Evolutionary conservation across 2,888 invertebrate species (phyloP).

Genomic region (Dynastes maya): DNA sequence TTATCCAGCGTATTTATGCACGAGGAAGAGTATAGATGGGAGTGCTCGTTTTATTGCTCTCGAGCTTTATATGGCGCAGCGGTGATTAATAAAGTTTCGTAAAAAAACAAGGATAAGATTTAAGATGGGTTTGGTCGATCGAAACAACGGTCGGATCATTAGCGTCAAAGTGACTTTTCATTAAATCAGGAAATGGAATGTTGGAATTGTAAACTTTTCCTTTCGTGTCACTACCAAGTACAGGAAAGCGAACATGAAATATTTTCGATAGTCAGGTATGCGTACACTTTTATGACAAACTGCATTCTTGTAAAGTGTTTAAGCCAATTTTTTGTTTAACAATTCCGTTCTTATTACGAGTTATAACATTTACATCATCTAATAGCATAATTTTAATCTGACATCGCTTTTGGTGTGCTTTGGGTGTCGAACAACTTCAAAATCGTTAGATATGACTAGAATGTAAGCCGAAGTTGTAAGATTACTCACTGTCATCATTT

Average conservation of each 20-base stretch:
- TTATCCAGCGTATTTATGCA: conserved; percentile 36
- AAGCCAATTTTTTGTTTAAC: no score
- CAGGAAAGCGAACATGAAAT: not conserved
- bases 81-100: conserved; percentile 40
- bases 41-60: conserved; percentile 49
- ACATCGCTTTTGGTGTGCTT: no score
- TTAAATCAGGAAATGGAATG: conserved; percentile 30
- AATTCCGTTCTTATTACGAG: no score
- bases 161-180: conserved; percentile 34
- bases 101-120: conserved; percentile 34
- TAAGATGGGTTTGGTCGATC: conserved; percentile 40
- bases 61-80: conserved; percentile 42
- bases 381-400: no score
- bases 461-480: no score
- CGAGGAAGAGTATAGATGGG: conserved; percentile 47
- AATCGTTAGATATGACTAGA: no score
- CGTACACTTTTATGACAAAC: no score
- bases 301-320: no score
- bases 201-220: not conserved
- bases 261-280: no score
- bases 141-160: conserved; percentile 39
- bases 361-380: no score
- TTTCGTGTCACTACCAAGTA: not conserved
- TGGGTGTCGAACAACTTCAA: no score
- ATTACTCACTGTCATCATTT: no score